Evolutionary conservation across 2,888 invertebrate genomes (phyloP).

Genomic region (Therioaphis trifolii): DNA sequence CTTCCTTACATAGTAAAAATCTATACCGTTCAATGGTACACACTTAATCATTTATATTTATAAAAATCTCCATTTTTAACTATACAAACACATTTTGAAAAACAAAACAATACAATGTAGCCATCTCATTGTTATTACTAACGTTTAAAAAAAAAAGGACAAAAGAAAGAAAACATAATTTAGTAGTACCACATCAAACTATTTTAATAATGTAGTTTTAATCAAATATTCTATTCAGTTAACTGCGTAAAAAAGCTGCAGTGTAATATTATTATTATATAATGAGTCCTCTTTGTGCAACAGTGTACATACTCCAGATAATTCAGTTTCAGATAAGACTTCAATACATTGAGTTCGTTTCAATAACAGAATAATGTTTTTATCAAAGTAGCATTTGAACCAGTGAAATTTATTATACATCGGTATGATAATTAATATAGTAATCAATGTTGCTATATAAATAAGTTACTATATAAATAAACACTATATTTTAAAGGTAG

Average conservation of each 20-base stretch:
- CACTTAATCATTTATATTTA: too few relatives aligned
- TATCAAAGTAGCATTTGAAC: constrained; percentile 10
- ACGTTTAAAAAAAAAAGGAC: too few relatives aligned
- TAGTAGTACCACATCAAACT: background rate
- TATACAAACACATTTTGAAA: too few relatives aligned
- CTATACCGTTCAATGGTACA: too few relatives aligned
- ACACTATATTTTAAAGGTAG: background rate
- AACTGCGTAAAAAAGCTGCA: constrained; percentile 5
- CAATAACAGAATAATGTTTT: background rate
- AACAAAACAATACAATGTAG: too few relatives aligned
- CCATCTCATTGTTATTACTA: too few relatives aligned
- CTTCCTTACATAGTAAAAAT: too few relatives aligned
- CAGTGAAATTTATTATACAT: background rate
- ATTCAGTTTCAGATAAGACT: constrained; percentile 45
- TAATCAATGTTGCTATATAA: background rate
- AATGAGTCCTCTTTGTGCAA: constrained; percentile 13
- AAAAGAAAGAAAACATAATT: too few relatives aligned
- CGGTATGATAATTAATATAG: background rate
- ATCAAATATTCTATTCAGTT: constrained; percentile 8
- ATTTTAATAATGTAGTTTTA: background rate
- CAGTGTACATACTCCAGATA: too few relatives aligned
- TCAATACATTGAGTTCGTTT: constrained; percentile 31
- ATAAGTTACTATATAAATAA: constrained; percentile 9
- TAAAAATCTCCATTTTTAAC: too few relatives aligned
- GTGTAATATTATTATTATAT: background rate